Evolutionary conservation across 2,888 invertebrate species (phyloP).

Genomic region (Lepidocyrtoides sp.): DNA sequence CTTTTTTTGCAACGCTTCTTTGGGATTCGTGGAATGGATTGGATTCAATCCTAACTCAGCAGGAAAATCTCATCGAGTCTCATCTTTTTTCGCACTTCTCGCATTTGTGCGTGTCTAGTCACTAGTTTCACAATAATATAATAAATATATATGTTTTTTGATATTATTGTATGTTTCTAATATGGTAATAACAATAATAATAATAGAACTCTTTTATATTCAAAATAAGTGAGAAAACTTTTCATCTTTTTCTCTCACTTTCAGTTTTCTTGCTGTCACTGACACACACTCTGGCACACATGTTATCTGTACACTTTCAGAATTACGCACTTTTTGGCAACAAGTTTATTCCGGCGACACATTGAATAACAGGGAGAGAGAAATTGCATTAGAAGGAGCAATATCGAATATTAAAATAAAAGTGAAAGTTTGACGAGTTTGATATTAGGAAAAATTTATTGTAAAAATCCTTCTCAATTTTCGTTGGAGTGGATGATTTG

Average conservation of each 20-base stretch:
- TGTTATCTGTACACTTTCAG: not conserved
- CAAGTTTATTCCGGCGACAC: not conserved
- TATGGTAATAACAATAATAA: not conserved
- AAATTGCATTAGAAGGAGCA: not conserved
- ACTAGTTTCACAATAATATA: too few species aligned
- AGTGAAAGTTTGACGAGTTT: not conserved
- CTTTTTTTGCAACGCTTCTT: not conserved
- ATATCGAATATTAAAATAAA: too few species aligned
- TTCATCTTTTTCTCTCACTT: not conserved
- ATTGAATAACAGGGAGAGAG: not conserved
- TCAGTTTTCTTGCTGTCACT: not conserved
- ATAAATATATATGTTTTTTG: not conserved
- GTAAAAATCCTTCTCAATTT: too few species aligned
- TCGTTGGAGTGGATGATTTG: too few species aligned
- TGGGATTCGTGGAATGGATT: too few species aligned
- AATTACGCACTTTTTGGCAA: not conserved
- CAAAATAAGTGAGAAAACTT: not conserved
- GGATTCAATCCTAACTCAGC: not conserved
- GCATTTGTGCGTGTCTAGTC: not conserved
- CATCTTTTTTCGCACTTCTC: not conserved
- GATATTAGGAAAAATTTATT: too few species aligned
- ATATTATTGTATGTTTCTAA: not conserved
- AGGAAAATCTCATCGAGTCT: not conserved
- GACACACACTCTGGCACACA: conserved; percentile 14
- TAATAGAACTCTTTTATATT: conserved; percentile 5